Evolutionary conservation across 92 coral and sea anemone genomes (phyloP), one percentile per base, ranked within the genome.

Genomic region (Hydrozoanthus gracilis): DNA sequence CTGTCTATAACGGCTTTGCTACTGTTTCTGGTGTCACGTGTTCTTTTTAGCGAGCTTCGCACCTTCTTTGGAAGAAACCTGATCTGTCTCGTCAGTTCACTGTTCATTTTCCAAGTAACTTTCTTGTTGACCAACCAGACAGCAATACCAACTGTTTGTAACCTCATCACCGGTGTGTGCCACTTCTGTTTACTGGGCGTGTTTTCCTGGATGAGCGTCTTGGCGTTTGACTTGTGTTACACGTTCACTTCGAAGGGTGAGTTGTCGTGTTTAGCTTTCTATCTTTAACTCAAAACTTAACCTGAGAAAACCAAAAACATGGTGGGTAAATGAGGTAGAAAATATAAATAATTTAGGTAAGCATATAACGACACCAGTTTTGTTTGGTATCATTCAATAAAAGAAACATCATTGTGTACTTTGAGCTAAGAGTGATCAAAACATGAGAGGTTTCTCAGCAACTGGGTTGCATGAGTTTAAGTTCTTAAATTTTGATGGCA

Each of bases 201-300:
- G 48, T 70, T 70, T 11, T 10, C 75, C 48, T 70, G 75, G 75
- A 44, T 70, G 75, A 27, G 51, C 13, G 75, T 70, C 5, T 15
- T 70, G 75, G 75, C 75, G 6, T 70, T 35, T 27, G 75, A 70
- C 18, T n/a, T 61, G 3, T 14, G 67, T 61, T 20, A 7, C 17
- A 61, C 67, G 67, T 61, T 61, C 17, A 14, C 18, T 61, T 2
- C 67, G 4, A 61, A 61, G 10, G 67, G 17, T 13, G 17, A 61
- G 7, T 27, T 35, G 47, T 67, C n/a, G n/a, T n/a, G n/a, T n/a
- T n/a, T n/a, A n/a, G n/a, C n/a, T n/a, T n/a, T n/a, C n/a, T n/a
- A n/a, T n/a, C n/a, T n/a, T n/a, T n/a, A n/a, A n/a, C n/a, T n/a
- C n/a, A n/a, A n/a, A n/a, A n/a, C n/a, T n/a, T n/a, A n/a, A n/a